Percentiles rank a stretch among this genome's conserved stretches.
phyloP scores from a whole-genome alignment of 2,113 vertebrate species.

The Sitta europaea region DNA sequence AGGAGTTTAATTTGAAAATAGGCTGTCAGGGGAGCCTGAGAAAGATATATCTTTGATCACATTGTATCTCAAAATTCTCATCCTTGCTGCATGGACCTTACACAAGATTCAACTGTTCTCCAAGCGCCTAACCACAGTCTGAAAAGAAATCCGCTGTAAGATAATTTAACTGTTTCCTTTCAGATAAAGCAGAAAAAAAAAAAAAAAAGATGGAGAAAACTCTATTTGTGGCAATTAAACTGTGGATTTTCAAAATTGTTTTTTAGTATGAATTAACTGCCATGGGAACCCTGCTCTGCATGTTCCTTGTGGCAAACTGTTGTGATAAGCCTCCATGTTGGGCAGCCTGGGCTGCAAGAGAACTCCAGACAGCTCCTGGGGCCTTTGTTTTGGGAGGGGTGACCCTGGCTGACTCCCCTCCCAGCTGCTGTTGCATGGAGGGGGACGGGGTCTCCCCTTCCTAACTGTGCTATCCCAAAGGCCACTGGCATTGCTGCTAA shows the following conservation, averaged over 20 bases:
- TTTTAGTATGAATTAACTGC: neutral
- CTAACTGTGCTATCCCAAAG: neutral
- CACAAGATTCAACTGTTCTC: neutral
- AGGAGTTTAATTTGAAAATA: neutral
- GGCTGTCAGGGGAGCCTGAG: neutral
- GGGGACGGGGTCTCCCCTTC: neutral
- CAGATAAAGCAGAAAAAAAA: neutral
- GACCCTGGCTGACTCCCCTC: neutral
- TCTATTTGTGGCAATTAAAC: neutral
- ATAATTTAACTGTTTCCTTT: neutral
- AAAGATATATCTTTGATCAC: neutral
- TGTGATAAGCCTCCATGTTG: neutral
- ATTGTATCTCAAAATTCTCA: neutral
- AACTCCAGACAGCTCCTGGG: neutral
- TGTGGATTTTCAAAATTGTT: neutral
- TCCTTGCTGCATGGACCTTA: neutral
- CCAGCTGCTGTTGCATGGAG: neutral
- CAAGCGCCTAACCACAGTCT: neutral
- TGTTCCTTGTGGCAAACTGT: neutral
- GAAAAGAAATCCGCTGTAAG: neutral
- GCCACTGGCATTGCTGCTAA: neutral
- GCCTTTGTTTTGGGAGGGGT: neutral
- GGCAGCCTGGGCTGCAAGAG: neutral
- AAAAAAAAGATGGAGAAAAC: neutral
- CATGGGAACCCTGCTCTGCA: neutral